These are phyloP conservation scores for Drosophila meridiana DNA, from an alignment of 2,888 invertebrate species.

Conservation along the genomic window DNA sequence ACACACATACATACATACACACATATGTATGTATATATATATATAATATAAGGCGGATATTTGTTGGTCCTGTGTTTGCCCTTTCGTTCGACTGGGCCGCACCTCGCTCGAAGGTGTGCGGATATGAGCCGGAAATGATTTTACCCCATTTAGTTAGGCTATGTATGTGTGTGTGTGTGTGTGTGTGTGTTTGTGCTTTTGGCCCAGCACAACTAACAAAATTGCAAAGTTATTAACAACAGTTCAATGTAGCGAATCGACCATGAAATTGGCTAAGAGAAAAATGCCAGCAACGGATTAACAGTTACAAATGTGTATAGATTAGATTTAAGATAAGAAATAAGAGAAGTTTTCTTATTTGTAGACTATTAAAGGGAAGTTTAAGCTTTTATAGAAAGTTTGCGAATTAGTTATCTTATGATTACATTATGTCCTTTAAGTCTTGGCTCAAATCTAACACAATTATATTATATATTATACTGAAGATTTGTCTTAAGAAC, in stretches of 20 bases:
- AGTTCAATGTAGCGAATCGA: neutral
- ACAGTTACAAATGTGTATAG: conserved; percentile 7
- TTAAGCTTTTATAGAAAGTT: no score
- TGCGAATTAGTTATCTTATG: neutral
- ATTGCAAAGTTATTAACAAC: conserved; percentile 33
- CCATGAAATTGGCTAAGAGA: conserved; percentile 27
- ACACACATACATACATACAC: neutral
- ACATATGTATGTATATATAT: no score
- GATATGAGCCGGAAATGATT: conserved; percentile 73
- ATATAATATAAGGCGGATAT: conserved; percentile 3
- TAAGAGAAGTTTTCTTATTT: neutral
- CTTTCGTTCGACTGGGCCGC: conserved; percentile 45
- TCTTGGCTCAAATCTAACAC: no score
- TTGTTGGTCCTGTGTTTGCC: conserved; percentile 34
- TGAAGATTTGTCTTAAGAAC: no score
- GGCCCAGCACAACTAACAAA: conserved; percentile 6
- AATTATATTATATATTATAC: no score
- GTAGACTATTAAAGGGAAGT: neutral
- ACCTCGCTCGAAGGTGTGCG: conserved; percentile 51
- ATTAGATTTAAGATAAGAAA: neutral
- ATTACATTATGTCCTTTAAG: neutral
- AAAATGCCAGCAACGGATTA: conserved; percentile 12
- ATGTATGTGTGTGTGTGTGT: neutral
- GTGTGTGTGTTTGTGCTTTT: neutral
- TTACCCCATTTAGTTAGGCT: conserved; percentile 56